A percentile compares a stretch with the other conserved stretches of the same genome.
Evolutionary conservation across 2,113 vertebrate genomes (phyloP).

Genomic region (Ammodramus savannarum): DNA sequence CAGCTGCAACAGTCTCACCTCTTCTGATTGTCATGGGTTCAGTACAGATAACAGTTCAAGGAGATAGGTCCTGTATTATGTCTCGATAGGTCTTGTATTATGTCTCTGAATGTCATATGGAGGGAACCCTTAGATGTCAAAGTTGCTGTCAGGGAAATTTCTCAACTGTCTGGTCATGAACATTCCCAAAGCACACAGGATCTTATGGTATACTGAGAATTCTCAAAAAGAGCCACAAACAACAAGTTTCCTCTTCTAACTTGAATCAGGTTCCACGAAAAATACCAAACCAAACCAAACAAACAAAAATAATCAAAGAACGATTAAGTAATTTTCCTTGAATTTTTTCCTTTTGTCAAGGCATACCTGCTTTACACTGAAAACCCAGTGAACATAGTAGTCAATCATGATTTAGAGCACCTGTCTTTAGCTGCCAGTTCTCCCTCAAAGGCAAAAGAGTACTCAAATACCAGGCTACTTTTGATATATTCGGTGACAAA

Average conservation of each 20-base stretch:
- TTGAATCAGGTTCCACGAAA: neutral
- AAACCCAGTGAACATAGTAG: neutral
- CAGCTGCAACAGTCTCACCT: neutral
- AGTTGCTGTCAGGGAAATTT: neutral
- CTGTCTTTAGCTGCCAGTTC: neutral
- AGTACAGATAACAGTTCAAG: neutral
- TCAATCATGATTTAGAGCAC: neutral
- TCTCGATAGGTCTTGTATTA: neutral
- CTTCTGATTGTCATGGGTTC: neutral
- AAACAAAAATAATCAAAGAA: neutral
- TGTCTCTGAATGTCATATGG: neutral
- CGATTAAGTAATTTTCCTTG: neutral
- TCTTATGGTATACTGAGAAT: neutral
- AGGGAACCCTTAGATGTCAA: neutral
- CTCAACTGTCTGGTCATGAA: neutral
- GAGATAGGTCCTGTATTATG: neutral
- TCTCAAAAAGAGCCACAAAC: neutral
- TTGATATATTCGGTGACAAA: neutral
- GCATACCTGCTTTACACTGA: neutral
- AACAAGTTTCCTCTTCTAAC: neutral
- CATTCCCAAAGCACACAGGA: neutral
- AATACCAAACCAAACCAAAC: neutral
- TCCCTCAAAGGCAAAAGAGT: neutral
- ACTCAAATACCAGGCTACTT: neutral
- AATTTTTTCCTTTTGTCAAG: neutral